phyloP scores from a whole-genome alignment of 2,797 vertebrate species.

The Spondyliosoma cantharus region DNA sequence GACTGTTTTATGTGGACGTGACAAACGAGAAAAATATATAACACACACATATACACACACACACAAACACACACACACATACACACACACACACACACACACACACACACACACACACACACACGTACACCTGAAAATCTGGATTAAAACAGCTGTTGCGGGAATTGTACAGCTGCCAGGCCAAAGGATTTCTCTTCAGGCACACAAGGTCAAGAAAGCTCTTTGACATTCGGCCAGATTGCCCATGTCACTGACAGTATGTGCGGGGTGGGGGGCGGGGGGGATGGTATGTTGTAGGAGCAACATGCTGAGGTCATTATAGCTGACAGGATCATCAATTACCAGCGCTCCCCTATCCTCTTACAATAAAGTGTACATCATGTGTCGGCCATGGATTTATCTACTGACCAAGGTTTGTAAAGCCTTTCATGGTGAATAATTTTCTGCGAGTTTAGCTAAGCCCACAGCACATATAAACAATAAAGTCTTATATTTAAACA shows the following conservation, averaged over 20 bases:
- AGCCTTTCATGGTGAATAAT: not conserved
- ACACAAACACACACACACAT: not conserved
- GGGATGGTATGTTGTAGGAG: conserved; percentile 23
- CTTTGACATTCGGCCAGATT: conserved; percentile 64
- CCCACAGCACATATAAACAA: not conserved
- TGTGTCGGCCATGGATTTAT: not conserved
- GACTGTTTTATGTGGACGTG: not conserved
- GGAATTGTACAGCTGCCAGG: conserved; percentile 53
- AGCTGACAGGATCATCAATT: conserved; percentile 32
- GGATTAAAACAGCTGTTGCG: conserved; percentile 58
- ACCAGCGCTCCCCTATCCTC: not conserved
- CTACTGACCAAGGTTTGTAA: not conserved
- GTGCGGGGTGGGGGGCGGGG: not conserved
- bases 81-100: not conserved
- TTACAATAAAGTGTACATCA: not conserved
- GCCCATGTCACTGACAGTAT: conserved; percentile 36
- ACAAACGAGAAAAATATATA: too few relatives aligned
- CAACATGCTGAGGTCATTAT: conserved; percentile 43
- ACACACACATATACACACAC: not conserved
- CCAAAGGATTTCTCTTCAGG: conserved; percentile 46
- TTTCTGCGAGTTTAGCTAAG: not conserved
- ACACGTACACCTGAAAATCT: conserved; percentile 42
- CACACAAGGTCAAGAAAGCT: conserved; percentile 63
- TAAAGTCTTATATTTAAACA: not conserved
- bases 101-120: conserved; percentile 12